A percentile compares a stretch with the other conserved stretches of the same genome.
Evolutionary conservation across 2,113 vertebrate genomes (phyloP).

Genomic region (Bubo blakistoni): DNA sequence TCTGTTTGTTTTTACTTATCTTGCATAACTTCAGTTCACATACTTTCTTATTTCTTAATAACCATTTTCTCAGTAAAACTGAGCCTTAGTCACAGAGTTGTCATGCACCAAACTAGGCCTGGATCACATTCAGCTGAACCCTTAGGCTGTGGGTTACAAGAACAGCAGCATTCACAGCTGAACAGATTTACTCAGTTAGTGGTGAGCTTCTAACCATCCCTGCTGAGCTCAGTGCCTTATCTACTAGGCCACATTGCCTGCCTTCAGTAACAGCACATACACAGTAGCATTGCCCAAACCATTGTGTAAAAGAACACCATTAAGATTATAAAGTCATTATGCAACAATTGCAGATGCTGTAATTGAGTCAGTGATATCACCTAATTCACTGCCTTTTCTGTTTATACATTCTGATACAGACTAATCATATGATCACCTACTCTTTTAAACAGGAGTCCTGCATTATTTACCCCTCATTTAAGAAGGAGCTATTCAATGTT

Average conservation of each 20-base stretch:
- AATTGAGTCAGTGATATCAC: neutral
- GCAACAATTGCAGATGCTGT: neutral
- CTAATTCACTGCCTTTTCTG: neutral
- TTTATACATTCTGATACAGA: neutral
- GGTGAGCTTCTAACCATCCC: neutral
- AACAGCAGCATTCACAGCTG: neutral
- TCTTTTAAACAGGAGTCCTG: neutral
- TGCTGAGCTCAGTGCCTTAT: neutral
- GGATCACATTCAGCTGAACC: neutral
- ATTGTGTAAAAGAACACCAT: neutral
- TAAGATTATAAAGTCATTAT: neutral
- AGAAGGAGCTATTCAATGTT: neutral
- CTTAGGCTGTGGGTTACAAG: neutral
- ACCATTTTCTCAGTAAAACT: neutral
- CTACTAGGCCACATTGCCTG: neutral
- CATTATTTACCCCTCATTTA: neutral
- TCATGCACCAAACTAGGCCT: neutral
- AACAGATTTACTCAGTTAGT: neutral
- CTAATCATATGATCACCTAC: neutral
- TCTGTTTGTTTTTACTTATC: neutral
- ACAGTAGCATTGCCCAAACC: neutral
- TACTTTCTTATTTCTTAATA: neutral
- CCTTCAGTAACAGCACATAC: neutral
- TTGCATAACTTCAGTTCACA: neutral
- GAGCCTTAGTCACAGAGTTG: neutral